phyloP scores from a whole-genome alignment of 2,797 vertebrate species.

The Coranthus polyacanthus region DNA sequence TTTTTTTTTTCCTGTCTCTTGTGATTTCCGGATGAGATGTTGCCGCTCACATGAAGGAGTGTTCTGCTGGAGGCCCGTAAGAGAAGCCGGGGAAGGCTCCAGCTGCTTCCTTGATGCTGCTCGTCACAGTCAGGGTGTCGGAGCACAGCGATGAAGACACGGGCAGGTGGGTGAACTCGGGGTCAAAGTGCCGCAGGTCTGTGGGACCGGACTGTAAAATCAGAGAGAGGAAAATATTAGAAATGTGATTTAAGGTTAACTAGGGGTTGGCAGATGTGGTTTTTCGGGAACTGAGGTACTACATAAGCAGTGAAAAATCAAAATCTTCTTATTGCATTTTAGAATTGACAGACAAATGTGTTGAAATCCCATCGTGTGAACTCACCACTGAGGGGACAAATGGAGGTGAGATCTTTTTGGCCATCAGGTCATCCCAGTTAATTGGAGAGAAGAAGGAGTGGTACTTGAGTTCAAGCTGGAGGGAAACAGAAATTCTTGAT shows the following conservation, averaged over 20 bases:
- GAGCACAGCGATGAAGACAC: slow-evolving; percentile 83
- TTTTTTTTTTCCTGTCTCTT: too few species aligned
- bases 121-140: slow-evolving; percentile 78
- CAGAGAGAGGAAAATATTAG: slow-evolving; percentile 1
- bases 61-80: slow-evolving; percentile 80
- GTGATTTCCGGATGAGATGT: too few species aligned
- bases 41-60: slow-evolving; percentile 77
- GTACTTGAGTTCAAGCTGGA: slow-evolving; percentile 84
- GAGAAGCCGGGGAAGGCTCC: slow-evolving; percentile 88
- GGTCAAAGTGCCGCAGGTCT: slow-evolving; percentile 87
- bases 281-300: too few species aligned
- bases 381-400: slow-evolving; percentile 86
- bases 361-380: slow-evolving; percentile 16
- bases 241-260: background rate
- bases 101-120: slow-evolving; percentile 84
- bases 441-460: slow-evolving; percentile 88
- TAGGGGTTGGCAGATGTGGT: too few species aligned
- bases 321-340: too few species aligned
- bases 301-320: too few species aligned
- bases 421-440: slow-evolving; percentile 89
- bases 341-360: too few species aligned
- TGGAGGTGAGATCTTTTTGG: slow-evolving; percentile 84
- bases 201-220: slow-evolving; percentile 82
- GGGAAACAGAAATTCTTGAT: slow-evolving; percentile 22
- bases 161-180: slow-evolving; percentile 87